Evolutionary conservation across 2,797 vertebrate species (phyloP).

Genomic region (Oryzias sinensis): DNA sequence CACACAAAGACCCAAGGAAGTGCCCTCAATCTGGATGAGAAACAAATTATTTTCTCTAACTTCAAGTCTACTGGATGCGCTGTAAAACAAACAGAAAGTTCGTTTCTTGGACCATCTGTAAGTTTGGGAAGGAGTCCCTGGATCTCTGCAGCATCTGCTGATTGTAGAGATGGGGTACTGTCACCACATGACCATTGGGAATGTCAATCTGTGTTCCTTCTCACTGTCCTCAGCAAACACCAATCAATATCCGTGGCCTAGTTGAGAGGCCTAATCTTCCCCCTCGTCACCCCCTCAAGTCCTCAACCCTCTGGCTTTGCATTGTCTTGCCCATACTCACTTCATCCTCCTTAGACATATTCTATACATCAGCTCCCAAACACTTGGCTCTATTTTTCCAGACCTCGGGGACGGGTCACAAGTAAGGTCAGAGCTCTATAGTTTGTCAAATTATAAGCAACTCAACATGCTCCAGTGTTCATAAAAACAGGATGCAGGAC

Average conservation of each 20-base stretch:
- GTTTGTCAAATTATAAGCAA: constrained; percentile 52
- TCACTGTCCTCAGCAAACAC: constrained; percentile 68
- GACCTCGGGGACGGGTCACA: constrained; percentile 54
- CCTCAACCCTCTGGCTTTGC: constrained; percentile 37
- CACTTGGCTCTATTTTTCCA: constrained; percentile 59
- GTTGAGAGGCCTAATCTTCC: constrained; percentile 73
- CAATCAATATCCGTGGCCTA: constrained; percentile 85
- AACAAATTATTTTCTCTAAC: constrained; percentile 10
- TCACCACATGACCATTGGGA: constrained; percentile 62
- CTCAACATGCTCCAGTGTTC: constrained; percentile 70
- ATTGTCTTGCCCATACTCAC: constrained; percentile 63
- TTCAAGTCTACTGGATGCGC: neutral
- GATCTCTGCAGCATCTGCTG: constrained; percentile 48
- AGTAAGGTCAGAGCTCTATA: constrained; percentile 55
- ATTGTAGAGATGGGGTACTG: constrained; percentile 48
- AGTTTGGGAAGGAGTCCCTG: constrained; percentile 29
- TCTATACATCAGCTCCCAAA: constrained; percentile 40
- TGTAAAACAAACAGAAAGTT: too few species aligned
- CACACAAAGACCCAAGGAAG: constrained; percentile 37
- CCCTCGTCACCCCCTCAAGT: constrained; percentile 41
- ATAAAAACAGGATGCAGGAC: constrained; percentile 56
- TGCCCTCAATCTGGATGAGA: constrained; percentile 14
- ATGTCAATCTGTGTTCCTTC: constrained; percentile 77
- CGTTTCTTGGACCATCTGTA: too few species aligned
- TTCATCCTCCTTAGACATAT: constrained; percentile 63